Base-by-base conservation (phyloP, 2,113 vertebrate species). In the Siphamia tubifer region DNA sequence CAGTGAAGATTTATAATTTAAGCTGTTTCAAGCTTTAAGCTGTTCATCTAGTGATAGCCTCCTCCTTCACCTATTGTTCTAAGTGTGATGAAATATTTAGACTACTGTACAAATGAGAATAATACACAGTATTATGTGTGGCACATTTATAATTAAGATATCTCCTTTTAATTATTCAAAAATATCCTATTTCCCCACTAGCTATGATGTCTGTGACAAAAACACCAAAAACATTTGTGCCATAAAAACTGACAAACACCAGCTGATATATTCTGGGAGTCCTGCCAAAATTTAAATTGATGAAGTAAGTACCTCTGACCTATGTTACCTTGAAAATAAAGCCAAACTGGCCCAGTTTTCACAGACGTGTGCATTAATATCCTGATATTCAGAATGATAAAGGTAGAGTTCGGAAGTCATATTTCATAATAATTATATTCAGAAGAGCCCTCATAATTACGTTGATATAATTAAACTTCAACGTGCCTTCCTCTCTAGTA, bases 401-500 rank as follows among this genome's bases (percentile, higher is more conserved):
- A 56, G 44, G 53, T 56, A 55, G 61, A 25, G 24, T 25, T 34
- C 44, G 40, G 20, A 34, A 4, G 13, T 43, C 32, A 79, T 77
- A 71, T 81, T 65, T 84, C 81, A 62, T 32, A 13, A 25, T 62
- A 77, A 62, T 80, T 73, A 51, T 63, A 6, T 28, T 43, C 27
- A 39, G 48, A 77, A 49, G 68, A 51, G 19, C 20, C 4, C 24
- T 65, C 62, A 38, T 66, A 65, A 79, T 77, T 54, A 54, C 47
- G 53, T 36, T 45, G 66, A 68, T 74, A 35, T 73, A 74, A 79
- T 80, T 82, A 79, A 87, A 83, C 45, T 48, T 53, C 58, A 32
- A 15, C 19, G 31, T 30, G 60, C 68, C 53, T 66, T 77, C 20
- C 65, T 68, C 67, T 53, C 47, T 36, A 20, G 32, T 69, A 70